Conservation (phyloP, 2,888 invertebrate species). For the Boloria euphrosyne region DNA sequence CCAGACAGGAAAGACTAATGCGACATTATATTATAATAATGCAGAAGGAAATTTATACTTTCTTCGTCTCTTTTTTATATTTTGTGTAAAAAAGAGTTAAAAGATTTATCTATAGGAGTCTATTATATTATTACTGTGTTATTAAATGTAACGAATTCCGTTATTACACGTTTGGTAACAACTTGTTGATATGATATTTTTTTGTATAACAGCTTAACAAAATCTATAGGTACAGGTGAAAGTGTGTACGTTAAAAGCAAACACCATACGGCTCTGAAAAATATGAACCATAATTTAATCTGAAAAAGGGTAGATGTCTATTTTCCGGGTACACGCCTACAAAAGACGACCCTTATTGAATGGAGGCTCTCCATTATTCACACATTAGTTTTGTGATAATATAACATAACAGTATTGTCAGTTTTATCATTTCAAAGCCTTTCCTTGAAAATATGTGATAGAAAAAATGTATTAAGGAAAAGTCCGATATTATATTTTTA, state of each 20-base stretch:
- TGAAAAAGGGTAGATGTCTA: slow-evolving; percentile 69
- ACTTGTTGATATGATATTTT: no score
- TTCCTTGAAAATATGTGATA: slow-evolving; percentile 3
- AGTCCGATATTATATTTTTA: not conserved
- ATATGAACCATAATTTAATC: slow-evolving; percentile 74
- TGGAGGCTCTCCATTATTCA: slow-evolving; percentile 62
- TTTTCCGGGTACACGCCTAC: slow-evolving; percentile 61
- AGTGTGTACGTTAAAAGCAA: slow-evolving; percentile 37
- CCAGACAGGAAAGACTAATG: not conserved
- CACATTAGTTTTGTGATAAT: slow-evolving; percentile 66
- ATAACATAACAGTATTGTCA: slow-evolving; percentile 51
- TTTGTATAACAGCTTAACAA: slow-evolving; percentile 40
- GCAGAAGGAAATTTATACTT: no score
- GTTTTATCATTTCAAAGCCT: slow-evolving; percentile 48
- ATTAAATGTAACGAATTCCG: no score
- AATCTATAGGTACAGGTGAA: slow-evolving; percentile 36
- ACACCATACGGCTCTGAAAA: slow-evolving; percentile 55
- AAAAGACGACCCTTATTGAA: slow-evolving; percentile 69
- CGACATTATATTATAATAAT: no score
- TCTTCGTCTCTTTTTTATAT: no score
- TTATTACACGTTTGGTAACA: no score
- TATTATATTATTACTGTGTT: no score
- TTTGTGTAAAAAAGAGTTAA: no score
- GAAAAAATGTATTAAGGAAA: slow-evolving; percentile 22
- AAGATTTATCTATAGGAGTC: no score